Percentiles rank a stretch among this genome's conserved stretches.
These are phyloP conservation scores for Amaurobius ferox DNA, from an alignment of 2,888 invertebrate species.

Conservation along the genomic window DNA sequence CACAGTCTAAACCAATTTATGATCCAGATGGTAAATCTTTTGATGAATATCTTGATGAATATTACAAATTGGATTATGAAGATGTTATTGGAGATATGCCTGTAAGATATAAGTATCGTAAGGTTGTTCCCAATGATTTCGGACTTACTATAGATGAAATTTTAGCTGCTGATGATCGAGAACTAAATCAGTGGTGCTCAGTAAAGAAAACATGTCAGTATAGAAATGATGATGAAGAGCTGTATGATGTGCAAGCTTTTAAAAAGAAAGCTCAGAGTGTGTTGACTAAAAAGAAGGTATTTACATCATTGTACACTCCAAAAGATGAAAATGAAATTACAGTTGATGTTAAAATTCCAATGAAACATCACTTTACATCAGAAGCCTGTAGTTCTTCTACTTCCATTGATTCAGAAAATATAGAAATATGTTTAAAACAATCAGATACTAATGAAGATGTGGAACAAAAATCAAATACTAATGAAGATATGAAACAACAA, in stretches of 20 bases:
- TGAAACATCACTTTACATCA: background rate
- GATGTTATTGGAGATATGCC: constrained; percentile 94
- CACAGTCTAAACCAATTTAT: constrained; percentile 88
- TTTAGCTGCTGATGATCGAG: constrained; percentile 91
- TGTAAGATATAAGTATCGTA: constrained; percentile 92
- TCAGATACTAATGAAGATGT: background rate
- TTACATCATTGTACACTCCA: constrained; percentile 84
- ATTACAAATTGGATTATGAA: constrained; percentile 95
- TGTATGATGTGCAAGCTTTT: constrained; percentile 87
- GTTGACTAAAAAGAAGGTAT: constrained; percentile 86
- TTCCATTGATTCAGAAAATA: no score
- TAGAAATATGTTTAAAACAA: no score
- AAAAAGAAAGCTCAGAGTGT: constrained; percentile 85
- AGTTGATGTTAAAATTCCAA: background rate
- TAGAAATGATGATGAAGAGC: constrained; percentile 85
- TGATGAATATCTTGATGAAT: constrained; percentile 93
- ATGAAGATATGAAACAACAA: background rate
- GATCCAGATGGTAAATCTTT: constrained; percentile 81
- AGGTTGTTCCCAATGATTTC: constrained; percentile 90
- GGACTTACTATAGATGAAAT: constrained; percentile 96
- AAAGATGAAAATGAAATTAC: constrained; percentile 7
- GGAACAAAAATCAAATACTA: background rate
- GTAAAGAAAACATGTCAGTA: constrained; percentile 90
- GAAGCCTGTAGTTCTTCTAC: background rate
- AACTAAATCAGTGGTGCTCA: constrained; percentile 96